Evolutionary conservation across 2,797 vertebrate genomes (phyloP), one percentile per base, ranked within the genome.

Genomic region (Rhinichthys osculus): DNA sequence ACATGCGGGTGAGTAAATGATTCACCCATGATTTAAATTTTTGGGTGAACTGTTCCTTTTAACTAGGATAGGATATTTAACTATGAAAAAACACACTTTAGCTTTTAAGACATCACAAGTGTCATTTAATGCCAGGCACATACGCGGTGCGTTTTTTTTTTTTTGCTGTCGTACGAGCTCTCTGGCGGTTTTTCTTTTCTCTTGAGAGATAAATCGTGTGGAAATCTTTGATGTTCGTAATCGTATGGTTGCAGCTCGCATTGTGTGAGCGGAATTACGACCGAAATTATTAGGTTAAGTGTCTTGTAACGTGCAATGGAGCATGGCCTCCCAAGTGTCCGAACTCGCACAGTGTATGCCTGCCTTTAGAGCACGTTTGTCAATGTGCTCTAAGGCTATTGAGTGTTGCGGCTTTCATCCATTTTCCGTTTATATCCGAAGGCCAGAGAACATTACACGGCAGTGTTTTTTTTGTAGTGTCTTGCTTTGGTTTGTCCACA

Each of bases 401-500:
- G 59, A 73, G 81, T 67, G 52, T 21, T 67, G 72, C 1, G 72
- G 44, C 72, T 54, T 83, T 21, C 38, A 50, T 67, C 17, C 33
- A 16, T 50, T 77, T 79, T 35, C 44, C 33, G 5, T 81, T 73
- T 52, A 21, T 62, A 66, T 81, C 62, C 23, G 14, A 70, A 40
- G 59, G 64, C 50, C 81, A 84, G 62, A 86, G 86, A 72, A 79
- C 11, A 47, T 86, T 80, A 67, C 71, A 67, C 30, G 6, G 35
- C 76, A 81, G 64, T 62, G 57, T 47, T 21, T 83, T 77, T 64
- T 52, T 7, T 64, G 1, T 19, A 38, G 67, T 71, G n/a, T 40
- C 86, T 85, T 57, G 38, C 74, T 72, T 88, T 85, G 76, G 54
- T 88, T 88, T 81, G 71, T 81, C 74, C 64, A 74, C 57, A 81